A percentile compares a stretch with the other conserved stretches of the same genome.
Evolutionary conservation across 2,888 invertebrate species (phyloP).

Genomic region (Rutpela maculata): DNA sequence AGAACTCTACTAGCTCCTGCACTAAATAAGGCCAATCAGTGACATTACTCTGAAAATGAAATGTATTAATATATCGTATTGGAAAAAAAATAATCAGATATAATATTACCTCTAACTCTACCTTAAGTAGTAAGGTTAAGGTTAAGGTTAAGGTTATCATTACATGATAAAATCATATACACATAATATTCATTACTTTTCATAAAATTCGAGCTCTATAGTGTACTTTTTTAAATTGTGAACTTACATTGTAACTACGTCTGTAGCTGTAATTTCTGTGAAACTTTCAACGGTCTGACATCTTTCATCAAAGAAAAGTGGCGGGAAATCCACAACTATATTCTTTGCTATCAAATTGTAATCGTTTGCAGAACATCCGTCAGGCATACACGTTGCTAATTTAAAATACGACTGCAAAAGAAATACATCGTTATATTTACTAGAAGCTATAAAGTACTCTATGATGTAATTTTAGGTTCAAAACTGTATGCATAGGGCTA

Average conservation of each 20-base stretch:
- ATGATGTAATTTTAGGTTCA: too few species aligned
- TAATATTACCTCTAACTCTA: too few species aligned
- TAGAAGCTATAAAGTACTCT: neutral
- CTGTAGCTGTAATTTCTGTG: constrained; percentile 49
- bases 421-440: neutral
- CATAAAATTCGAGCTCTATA: neutral
- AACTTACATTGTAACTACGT: constrained; percentile 59
- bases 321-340: constrained; percentile 10
- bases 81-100: too few species aligned
- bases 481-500: too few species aligned
- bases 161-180: too few species aligned
- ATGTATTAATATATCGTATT: too few species aligned
- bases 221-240: neutral
- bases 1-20: too few species aligned
- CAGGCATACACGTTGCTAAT: constrained; percentile 57
- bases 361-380: constrained; percentile 65
- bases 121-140: too few species aligned
- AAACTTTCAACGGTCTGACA: constrained; percentile 55
- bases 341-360: constrained; percentile 24
- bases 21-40: too few species aligned
- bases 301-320: constrained; percentile 46
- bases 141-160: too few species aligned
- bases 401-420: constrained; percentile 41
- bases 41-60: too few species aligned
- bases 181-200: too few species aligned